Base-by-base conservation (phyloP, 2,888 invertebrate genomes). In the Drosophila dives region DNA sequence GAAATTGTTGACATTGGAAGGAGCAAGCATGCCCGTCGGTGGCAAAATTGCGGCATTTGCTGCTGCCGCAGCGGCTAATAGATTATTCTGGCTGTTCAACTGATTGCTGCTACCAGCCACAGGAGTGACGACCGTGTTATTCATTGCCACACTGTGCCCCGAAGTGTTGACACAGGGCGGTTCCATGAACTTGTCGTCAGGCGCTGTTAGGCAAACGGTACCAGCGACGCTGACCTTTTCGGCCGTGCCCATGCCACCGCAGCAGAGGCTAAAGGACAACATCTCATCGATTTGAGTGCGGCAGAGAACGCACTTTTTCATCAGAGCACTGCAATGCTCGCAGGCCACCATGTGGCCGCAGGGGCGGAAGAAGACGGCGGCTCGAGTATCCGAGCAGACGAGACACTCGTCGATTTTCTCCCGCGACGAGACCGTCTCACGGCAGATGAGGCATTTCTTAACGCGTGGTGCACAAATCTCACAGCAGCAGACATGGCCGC, bases 271-370 rank as follows among this genome's bases (percentile, higher is more conserved):
- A 72, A 94, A 94, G 11, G 94, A 93, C 38, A 92, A 72, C 94
- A 95, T 95, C 86, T 95, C 94, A 79, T 96, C 96, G 80, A 99
- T 97, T 92, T 97, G 96, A 55, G 97, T 95, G 87, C 98, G 95
- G 93, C 99, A 99, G 93, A 97, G 96, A 20, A 99, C 98, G 94
- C 99, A 99, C 94, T 99, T 99, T 94, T 98, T 98, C 98, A 99
- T 98, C 87, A 99, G 95, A 78, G 96, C 96, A 73, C 98, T 97
- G 94, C 99, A 99, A 86, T 96, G 95, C 81, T 96, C 96, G 68
- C 93, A 93, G 29, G 93, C 93, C 20, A 93, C 93, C 96, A 99
- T 98, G 94, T 99, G 98, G 60, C 97, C 97, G 94, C 99, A 99
- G 33, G 99, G 99, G 83, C 97, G 97, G 94, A 98, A 99, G 92